Percentiles rank a stretch among this genome's conserved stretches.
These are phyloP conservation scores for Drosophila mettleri DNA, from an alignment of 2,888 invertebrate genomes.

Conservation along the genomic window DNA sequence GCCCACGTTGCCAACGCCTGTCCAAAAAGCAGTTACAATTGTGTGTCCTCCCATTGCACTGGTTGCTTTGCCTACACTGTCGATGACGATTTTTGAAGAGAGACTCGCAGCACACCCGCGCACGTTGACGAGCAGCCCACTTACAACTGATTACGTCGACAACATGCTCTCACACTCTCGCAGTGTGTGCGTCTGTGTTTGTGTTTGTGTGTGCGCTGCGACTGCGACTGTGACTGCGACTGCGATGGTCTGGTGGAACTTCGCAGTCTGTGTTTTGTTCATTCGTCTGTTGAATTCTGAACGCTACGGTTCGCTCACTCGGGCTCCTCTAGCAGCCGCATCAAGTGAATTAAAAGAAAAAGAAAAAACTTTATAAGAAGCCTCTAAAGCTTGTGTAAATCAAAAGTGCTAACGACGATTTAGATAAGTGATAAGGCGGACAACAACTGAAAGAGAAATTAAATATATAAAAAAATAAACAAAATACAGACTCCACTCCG, in stretches of 20 bases:
- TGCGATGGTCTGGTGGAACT: constrained; percentile 71
- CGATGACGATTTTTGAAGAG: constrained; percentile 58
- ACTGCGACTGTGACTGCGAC: constrained; percentile 50
- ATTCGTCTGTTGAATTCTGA: constrained; percentile 85
- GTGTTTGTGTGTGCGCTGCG: constrained; percentile 23
- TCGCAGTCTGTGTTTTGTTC: constrained; percentile 77
- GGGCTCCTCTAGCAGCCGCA: constrained; percentile 38
- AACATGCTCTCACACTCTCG: constrained; percentile 48
- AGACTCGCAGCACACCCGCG: constrained; percentile 3
- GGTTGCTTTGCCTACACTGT: constrained; percentile 54
- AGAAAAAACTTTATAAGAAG: constrained; percentile 34
- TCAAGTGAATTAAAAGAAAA: constrained; percentile 43
- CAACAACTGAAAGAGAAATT: constrained; percentile 25
- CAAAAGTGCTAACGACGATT: constrained; percentile 44
- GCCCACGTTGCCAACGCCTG: constrained; percentile 66
- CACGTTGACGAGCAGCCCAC: constrained; percentile 37
- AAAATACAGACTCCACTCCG: constrained; percentile 16
- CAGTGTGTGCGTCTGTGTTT: neutral
- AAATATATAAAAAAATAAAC: constrained; percentile 19
- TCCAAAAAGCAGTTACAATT: constrained; percentile 7
- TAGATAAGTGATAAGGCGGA: constrained; percentile 49
- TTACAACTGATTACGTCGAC: constrained; percentile 77
- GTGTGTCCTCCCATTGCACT: constrained; percentile 54
- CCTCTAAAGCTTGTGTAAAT: constrained; percentile 35
- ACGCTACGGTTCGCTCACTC: constrained; percentile 80